Evolutionary conservation across 2,888 invertebrate genomes (phyloP).

Genomic region (Drosophila barbarae): DNA sequence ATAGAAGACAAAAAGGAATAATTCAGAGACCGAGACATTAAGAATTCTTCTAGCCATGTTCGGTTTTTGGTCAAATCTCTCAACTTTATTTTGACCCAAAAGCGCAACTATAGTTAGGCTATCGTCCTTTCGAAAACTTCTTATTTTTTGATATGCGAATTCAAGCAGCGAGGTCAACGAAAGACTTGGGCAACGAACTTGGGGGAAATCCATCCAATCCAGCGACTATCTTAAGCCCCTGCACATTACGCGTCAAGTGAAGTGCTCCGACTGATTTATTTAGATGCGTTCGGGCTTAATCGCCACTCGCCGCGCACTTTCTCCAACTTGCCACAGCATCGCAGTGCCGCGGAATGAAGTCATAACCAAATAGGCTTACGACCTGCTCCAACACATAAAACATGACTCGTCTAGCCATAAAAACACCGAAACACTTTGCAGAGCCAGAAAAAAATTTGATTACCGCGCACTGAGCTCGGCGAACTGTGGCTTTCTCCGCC

Average conservation of each 20-base stretch:
- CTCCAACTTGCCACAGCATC: slow-evolving; percentile 49
- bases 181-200: slow-evolving; percentile 57
- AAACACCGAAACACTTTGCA: slow-evolving; percentile 32
- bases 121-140: neutral
- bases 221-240: slow-evolving; percentile 49
- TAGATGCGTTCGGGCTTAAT: slow-evolving; percentile 52
- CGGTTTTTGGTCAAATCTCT: neutral
- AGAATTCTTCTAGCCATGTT: neutral
- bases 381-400: slow-evolving; percentile 33
- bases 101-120: neutral
- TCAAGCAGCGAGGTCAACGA: slow-evolving; percentile 10
- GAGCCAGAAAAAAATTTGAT: slow-evolving; percentile 46
- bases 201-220: slow-evolving; percentile 35
- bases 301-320: slow-evolving; percentile 54
- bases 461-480: slow-evolving; percentile 23
- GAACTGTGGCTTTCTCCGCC: slow-evolving; percentile 40
- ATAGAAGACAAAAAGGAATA: too few species aligned
- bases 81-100: neutral
- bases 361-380: slow-evolving; percentile 68
- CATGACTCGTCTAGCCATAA: slow-evolving; percentile 39
- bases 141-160: neutral
- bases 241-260: slow-evolving; percentile 47
- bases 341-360: slow-evolving; percentile 56
- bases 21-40: neutral
- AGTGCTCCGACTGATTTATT: slow-evolving; percentile 57